Evolutionary conservation across 2,797 vertebrate species (phyloP).

Genomic region (Garrulus glandarius): DNA sequence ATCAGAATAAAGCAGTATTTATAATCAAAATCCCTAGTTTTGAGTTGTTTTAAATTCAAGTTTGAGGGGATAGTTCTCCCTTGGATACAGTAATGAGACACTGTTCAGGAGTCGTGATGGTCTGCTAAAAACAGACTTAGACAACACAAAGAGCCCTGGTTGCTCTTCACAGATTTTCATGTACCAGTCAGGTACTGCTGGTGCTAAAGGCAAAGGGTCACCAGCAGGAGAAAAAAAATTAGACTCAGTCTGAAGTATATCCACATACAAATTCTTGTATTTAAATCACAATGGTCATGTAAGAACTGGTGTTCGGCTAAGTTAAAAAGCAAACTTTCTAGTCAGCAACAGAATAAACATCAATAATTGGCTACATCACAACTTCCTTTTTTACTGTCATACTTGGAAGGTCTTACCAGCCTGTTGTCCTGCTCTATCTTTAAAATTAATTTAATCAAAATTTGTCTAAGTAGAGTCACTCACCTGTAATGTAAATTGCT

Average conservation of each 20-base stretch:
- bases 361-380: not conserved
- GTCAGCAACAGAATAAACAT: not conserved
- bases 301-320: not conserved
- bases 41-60: not conserved
- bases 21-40: not conserved
- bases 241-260: not conserved
- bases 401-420: not conserved
- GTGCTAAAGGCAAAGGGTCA: not conserved
- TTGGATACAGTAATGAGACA: not conserved
- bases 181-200: not conserved
- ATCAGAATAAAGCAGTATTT: not conserved
- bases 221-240: not conserved
- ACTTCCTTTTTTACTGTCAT: not conserved
- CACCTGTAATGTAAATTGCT: not conserved
- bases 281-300: not conserved
- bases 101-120: accelerated
- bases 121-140: not conserved
- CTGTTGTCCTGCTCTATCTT: not conserved
- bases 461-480: not conserved
- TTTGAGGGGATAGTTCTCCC: not conserved
- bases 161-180: not conserved
- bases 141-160: not conserved
- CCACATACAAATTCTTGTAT: not conserved
- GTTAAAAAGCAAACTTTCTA: not conserved
- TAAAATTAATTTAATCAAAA: not conserved